phyloP scores from a whole-genome alignment of 2,888 invertebrate genomes.

The Melinaea marsaeus region DNA sequence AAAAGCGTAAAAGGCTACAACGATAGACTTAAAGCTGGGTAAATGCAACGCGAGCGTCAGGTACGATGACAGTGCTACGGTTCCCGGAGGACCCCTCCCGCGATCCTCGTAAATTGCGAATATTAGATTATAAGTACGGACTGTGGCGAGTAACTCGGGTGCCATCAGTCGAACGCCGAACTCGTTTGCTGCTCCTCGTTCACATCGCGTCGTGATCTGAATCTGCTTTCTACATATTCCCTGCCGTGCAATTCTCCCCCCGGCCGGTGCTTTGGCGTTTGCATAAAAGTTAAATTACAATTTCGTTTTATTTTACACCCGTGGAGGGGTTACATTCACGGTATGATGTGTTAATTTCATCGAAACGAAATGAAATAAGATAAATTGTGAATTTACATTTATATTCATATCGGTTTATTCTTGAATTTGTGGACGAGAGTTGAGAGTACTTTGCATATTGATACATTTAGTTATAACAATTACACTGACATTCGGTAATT shows the following conservation, averaged over 20 bases:
- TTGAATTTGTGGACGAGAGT: too few relatives aligned
- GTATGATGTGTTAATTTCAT: constrained; percentile 5
- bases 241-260: constrained; percentile 50
- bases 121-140: constrained; percentile 77
- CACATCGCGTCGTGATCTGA: constrained; percentile 68
- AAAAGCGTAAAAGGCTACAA: constrained; percentile 50
- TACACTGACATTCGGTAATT: too few relatives aligned
- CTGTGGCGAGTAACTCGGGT: constrained; percentile 61
- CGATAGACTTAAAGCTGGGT: constrained; percentile 58
- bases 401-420: too few relatives aligned
- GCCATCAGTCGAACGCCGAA: constrained; percentile 70
- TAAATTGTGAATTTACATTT: too few relatives aligned
- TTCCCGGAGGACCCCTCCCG: constrained; percentile 65
- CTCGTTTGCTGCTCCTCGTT: constrained; percentile 54
- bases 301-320: constrained; percentile 5
- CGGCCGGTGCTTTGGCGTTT: constrained; percentile 31
- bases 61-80: constrained; percentile 71
- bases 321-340: constrained; percentile 1
- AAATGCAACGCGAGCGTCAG: constrained; percentile 66
- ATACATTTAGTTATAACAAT: too few relatives aligned
- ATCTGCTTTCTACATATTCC: constrained; percentile 57
- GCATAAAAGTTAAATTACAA: constrained; percentile 15
- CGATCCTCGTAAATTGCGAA: constrained; percentile 77
- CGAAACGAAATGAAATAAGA: too few relatives aligned
- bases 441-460: too few relatives aligned